Percentiles rank a stretch among this genome's conserved stretches.
These are phyloP conservation scores for Dendrocopos noguchii DNA, from an alignment of 2,113 vertebrate species.

Conservation along the genomic window DNA sequence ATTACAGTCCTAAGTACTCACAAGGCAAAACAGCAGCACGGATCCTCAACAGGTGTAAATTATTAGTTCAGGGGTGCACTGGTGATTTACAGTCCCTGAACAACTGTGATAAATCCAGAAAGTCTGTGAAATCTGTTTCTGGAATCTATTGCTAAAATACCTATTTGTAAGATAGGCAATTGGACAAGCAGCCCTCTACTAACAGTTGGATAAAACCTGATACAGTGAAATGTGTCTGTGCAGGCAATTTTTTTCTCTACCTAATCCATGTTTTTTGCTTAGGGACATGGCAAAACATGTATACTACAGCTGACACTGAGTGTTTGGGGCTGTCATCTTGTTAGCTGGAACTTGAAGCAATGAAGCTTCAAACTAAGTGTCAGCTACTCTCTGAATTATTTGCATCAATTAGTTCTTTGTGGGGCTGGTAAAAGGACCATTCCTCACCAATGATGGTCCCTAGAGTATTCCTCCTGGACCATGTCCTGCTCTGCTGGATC, in stretches of 20 bases:
- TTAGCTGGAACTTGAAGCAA: neutral
- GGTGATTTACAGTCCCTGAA: neutral
- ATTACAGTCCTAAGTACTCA: neutral
- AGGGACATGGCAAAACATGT: neutral
- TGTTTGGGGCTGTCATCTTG: neutral
- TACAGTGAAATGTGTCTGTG: neutral
- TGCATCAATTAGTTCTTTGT: neutral
- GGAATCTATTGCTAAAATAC: neutral
- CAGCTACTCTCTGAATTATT: neutral
- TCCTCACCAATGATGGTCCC: neutral
- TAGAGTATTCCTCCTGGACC: neutral
- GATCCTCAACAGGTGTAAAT: neutral
- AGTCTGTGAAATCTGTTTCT: neutral
- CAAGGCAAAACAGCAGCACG: neutral
- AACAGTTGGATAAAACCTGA: neutral
- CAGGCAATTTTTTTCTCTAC: neutral
- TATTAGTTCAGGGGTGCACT: neutral
- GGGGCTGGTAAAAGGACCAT: neutral
- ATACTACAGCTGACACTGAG: neutral
- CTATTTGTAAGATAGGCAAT: neutral
- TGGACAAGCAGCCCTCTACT: neutral
- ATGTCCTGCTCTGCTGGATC: neutral
- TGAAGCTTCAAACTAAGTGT: neutral
- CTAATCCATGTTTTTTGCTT: neutral
- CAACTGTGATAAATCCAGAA: neutral